Base-by-base conservation (phyloP, 2,888 invertebrate genomes). In the Toxonevra muliebris region DNA sequence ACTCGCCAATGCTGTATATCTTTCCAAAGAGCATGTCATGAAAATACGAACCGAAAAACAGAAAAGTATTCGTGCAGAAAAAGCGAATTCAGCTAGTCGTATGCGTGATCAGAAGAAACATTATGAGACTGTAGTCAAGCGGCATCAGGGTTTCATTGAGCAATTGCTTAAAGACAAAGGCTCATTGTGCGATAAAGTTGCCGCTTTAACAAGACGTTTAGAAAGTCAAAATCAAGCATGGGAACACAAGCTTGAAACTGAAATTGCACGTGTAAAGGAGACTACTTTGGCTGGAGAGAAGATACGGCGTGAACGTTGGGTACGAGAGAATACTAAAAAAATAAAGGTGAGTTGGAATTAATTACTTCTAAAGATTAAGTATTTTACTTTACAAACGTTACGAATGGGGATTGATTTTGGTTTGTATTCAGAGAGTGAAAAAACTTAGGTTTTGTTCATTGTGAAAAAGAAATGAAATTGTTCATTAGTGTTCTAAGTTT, bases 131-230 rank as follows among this genome's bases (percentile, higher is more conserved):
- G 88, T 92, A 1, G 89, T 94, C 20, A 89, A 90, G 73, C 87
- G 94, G 13, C 94, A 94, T 80, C 94, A 95, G 80, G 91, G 88
- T 70, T 94, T 94, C 74, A 93, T 94, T 59, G 94, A 94, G 79
- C 92, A 92, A 87, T 80, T 95, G 58, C 90, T 94, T 70, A 89
- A 89, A 66, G 95, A 95, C 79, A 95, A 95, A 84, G 92, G 91
- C 71, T 88, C 90, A 0, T 80, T 94, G 17, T 92, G 92, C 75
- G 92, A 93, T 71, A 86, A 86, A 73, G 82, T 86, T 2, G 82
- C 85, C 4, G 82, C 83, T 0, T 71, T 85, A 0, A 84, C 85
- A 1, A 76, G 86, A 0, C 84, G 86, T 2, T 68, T 86, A 20
- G 86, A 86, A 67, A 85, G 85, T 69, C 85, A 86, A 74, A 85